Base-by-base conservation (phyloP, 23 tunicate species). In the Botrylloides violaceus region DNA sequence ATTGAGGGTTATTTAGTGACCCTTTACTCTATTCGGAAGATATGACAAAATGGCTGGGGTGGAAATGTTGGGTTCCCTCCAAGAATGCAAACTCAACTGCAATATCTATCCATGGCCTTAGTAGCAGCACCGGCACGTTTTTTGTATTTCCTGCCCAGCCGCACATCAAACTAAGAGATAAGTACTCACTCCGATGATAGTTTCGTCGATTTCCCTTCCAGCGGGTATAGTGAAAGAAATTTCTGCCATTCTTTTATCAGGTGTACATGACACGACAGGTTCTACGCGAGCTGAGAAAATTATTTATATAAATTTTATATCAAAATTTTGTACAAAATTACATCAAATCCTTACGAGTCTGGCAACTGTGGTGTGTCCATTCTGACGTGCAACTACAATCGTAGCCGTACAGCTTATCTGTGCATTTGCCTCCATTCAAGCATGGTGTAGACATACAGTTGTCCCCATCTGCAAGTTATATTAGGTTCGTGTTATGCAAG, bases 361-460 rank as follows among this genome's bases (percentile, higher is more conserved):
- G 66, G 75, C 96, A 88, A 32, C 68, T 29, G 39, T 62, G 71
- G 71, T 83, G 87, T 3, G 60, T 39, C 79, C 79, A 87, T 1
- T 49, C 33, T 1, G 76, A 24, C 23, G 82, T 61, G 53, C 95
- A 87, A 9, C 57, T 37, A 59, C 95, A 87, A 0, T 37, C 33
- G 49, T 80, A 87, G 47, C 75, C 79, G 70, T 79, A 87, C 2
- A 27, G 61, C 3, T 37, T 50, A 59, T 78, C 76, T 2, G 70
- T 49, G 36, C 96, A 88, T 1, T 65, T 72, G 37, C 96, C 88
- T 0, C 84, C 73, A 34, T 77, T 53, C 30, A 59, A 24, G 66
- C 96, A 88, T 19, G 96, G 96, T 22, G 56, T 55, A 0, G 83
- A 65, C 24, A 15, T 49, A 64, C 94, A 85, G 15, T 70, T 64